phyloP scores from a whole-genome alignment of 2,113 vertebrate species.

The Galeopterus variegatus region DNA sequence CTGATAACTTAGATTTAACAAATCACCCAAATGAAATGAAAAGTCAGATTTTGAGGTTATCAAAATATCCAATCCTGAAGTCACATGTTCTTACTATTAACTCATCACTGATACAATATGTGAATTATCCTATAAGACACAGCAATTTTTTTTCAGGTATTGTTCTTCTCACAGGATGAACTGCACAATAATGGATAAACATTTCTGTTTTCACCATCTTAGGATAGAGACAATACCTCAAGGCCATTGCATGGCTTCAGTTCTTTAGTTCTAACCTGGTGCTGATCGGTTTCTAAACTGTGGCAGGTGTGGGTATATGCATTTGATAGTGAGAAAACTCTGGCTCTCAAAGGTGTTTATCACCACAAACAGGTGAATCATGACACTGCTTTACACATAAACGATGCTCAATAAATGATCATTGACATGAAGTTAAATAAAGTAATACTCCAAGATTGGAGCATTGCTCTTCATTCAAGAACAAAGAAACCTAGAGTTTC shows the following conservation, averaged over 20 bases:
- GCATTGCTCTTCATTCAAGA: neutral
- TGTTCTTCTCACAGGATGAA: neutral
- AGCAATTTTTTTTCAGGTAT: neutral
- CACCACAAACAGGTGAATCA: neutral
- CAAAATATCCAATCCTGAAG: neutral
- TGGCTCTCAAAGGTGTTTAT: neutral
- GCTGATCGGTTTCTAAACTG: neutral
- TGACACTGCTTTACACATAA: neutral
- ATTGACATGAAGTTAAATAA: neutral
- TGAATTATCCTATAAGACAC: neutral
- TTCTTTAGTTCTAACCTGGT: neutral
- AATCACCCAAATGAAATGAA: neutral
- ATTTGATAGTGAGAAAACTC: neutral
- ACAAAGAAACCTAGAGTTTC: slow-evolving; percentile 48
- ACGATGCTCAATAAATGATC: neutral
- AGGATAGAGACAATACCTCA: neutral
- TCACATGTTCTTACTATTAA: neutral
- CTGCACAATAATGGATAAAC: neutral
- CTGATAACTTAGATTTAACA: neutral
- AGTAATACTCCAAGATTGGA: neutral
- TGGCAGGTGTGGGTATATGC: neutral
- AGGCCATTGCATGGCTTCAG: neutral
- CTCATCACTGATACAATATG: neutral
- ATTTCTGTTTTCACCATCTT: neutral
- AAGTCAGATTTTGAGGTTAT: neutral